Evolutionary conservation across 1,140 invertebrate species (phyloP), one percentile per base, ranked within the genome.

Genomic region (Ctenoplectra terminalis): DNA sequence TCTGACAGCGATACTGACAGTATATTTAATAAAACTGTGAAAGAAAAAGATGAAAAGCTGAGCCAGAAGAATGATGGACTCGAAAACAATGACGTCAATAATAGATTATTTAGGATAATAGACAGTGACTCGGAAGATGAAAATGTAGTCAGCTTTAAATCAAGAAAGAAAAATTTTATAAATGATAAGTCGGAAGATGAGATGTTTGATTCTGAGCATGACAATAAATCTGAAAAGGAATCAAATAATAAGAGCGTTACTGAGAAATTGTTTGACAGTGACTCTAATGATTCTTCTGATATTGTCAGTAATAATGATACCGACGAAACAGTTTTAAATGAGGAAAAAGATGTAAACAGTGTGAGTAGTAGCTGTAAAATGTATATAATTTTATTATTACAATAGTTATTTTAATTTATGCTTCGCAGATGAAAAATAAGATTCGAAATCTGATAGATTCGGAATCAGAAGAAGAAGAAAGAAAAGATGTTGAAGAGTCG

Each of bases 121-220:
- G 76, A 86, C 48, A 89, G 81, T 52, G 89, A 90, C 54, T 85
- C 84, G 0, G 83, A 87, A 11, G 69, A 85, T 69, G 85, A 87
- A 48, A 13, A 34, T 56, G 43, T 26, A 26, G 73, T 37, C 15
- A 37, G 6, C 37, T 23, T 37, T 60, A 73, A 50, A 56, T 34
- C 26, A 34, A 61, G 40, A 56, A 54, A 29, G 2, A 43, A 31
- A 9, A 26, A 9, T 26, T n/a, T 34, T 74, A 15, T 56, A 43
- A 17, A 34, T 23, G 23, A 72, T 31, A 31, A 48, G 23, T 52
- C n/a, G 37, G 23, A 81, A 31, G 23, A 56, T 60, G 63, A 34
- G 54, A 34, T 26, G 6, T 34, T 20, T 70, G 40, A 76, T 78
- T n/a, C 13, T 40, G 23, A 56, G 7, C 17, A 67, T 8, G n/a